Base-by-base conservation (phyloP, 2,888 invertebrate species). In the Electrophaes corylata region DNA sequence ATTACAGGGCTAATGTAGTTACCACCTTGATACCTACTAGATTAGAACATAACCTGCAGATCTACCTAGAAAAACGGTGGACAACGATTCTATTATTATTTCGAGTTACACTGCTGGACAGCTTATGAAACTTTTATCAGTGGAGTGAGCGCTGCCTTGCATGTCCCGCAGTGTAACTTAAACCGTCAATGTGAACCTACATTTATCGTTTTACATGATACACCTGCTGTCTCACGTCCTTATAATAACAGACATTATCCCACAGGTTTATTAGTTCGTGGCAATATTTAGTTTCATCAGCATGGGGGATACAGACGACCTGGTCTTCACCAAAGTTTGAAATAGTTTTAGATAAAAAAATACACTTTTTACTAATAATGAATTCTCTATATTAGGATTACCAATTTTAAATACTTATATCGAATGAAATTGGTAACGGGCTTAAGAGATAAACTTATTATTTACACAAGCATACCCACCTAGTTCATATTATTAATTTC, bases 231-330 rank as follows among this genome's bases (percentile, higher is more conserved):
- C 48, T 44, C 41, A 40, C 45, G 49, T 29, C 0, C 26, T 10
- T 10, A 29, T 29, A 29, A 31, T 53, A 39, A 44, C 19, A 19
- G 11, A 45, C 58, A 58, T 49, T 53, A 53, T 44, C 52, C 37
- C 37, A 1, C 45, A 57, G 48, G 58, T 48, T 58, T 58, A 58
- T 58, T 58, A 58, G 58, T 58, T 53, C 49, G 23, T 53, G 44
- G 39, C 41, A 41, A 54, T 46, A 50, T 57, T 57, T 57, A 50
- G 56, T 50, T 57, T 46, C 40, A 45, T 50, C 35, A 40, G 18
- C 33, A 37, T 14, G 43, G n/a, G 20, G 4, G n/a, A 20, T 56
- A 31, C 45, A 12, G 45, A 46, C 50, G 12, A 20, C 8, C 18
- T 33, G 14, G 46, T 39, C 33, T 37, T 19, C 1, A n/a, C 6